Percentiles rank a stretch among this genome's conserved stretches.
Conservation (phyloP, 2,888 invertebrate species). For the Lordiphosa andalusiaca region DNA sequence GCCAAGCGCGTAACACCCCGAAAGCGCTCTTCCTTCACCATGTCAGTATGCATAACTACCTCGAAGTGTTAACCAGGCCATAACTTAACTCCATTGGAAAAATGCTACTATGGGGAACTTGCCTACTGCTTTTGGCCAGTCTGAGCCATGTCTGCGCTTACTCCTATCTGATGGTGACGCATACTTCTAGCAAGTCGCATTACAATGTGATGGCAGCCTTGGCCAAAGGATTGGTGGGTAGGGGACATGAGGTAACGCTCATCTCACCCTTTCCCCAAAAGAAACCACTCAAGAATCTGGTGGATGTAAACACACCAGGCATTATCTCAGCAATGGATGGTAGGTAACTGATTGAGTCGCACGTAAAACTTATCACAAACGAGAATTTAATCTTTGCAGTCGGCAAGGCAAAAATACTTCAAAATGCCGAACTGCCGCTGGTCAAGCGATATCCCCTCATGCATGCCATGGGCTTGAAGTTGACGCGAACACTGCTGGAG, state of each 20-base stretch:
- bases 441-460: slow-evolving; percentile 17
- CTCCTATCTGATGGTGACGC: slow-evolving; percentile 59
- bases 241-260: slow-evolving; percentile 78
- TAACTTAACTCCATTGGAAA: too few species aligned
- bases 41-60: not conserved
- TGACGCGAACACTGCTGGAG: slow-evolving; percentile 48
- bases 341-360: slow-evolving; percentile 23
- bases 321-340: slow-evolving; percentile 40
- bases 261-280: slow-evolving; percentile 73
- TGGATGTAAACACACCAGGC: slow-evolving; percentile 50
- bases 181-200: slow-evolving; percentile 59
- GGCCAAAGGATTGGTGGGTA: slow-evolving; percentile 70
- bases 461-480: slow-evolving; percentile 30
- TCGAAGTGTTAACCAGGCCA: not conserved
- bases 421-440: slow-evolving; percentile 7
- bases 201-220: slow-evolving; percentile 69
- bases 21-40: not conserved
- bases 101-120: not conserved
- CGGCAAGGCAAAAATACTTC: slow-evolving; percentile 20
- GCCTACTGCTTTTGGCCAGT: slow-evolving; percentile 16
- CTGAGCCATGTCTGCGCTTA: slow-evolving; percentile 41
- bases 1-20: too few species aligned
- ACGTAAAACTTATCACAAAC: slow-evolving; percentile 5
- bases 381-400: slow-evolving; percentile 19
- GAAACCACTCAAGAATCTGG: slow-evolving; percentile 61